A percentile compares a stretch with the other conserved stretches of the same genome.
Evolutionary conservation across 2,797 vertebrate species (phyloP).

Genomic region (Podargus strigoides): DNA sequence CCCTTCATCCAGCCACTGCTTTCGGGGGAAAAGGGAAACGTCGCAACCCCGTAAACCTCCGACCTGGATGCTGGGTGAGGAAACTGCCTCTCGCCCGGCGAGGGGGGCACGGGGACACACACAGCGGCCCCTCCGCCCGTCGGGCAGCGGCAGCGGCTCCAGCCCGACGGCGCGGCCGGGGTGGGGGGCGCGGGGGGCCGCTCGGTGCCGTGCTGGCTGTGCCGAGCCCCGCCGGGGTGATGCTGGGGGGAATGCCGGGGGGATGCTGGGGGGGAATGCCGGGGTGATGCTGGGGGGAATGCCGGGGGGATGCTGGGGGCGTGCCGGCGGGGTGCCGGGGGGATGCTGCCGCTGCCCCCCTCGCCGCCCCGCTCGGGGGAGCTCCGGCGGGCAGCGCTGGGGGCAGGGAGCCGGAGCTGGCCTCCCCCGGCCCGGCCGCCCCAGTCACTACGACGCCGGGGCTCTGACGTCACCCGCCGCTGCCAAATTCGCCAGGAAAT

Average conservation of each 20-base stretch:
- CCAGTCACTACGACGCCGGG: slow-evolving; percentile 87
- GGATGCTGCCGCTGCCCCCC: background rate
- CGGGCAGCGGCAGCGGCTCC: background rate
- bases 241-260: background rate
- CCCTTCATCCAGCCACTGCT: background rate
- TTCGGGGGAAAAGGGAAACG: background rate
- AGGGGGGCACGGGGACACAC: too few relatives aligned
- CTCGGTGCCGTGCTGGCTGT: background rate
- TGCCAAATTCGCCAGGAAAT: slow-evolving; percentile 76
- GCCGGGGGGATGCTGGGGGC: background rate
- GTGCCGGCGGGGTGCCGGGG: background rate
- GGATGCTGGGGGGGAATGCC: background rate
- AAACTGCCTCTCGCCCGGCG: background rate
- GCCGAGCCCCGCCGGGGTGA: background rate
- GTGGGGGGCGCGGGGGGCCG: background rate
- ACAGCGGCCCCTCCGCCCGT: background rate
- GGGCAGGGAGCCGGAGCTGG: slow-evolving; percentile 57
- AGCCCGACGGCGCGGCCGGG: background rate
- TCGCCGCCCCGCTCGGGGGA: background rate
- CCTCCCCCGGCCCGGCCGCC: slow-evolving; percentile 71
- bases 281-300: background rate
- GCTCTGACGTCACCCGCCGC: slow-evolving; percentile 82
- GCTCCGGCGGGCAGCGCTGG: background rate
- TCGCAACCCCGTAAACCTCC: background rate
- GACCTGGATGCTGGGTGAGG: background rate